Base-by-base conservation (phyloP, 2,797 vertebrate species). In the Anisognathus igniventris region DNA sequence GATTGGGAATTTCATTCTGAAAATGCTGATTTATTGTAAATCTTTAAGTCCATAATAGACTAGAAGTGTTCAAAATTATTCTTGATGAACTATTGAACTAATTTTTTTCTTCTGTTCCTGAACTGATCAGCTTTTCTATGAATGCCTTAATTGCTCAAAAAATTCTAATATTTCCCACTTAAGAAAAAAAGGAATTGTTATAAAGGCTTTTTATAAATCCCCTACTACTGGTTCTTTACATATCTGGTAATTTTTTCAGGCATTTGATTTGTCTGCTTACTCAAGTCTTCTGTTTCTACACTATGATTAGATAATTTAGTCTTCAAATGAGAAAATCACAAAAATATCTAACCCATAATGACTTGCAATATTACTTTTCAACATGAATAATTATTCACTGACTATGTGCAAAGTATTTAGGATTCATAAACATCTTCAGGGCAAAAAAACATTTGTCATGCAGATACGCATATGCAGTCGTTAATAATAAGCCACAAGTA, bases 1-100 rank as follows among this genome's bases (percentile, higher is more conserved):
- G 4, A 33, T 28, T 72, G 31, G 31, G 42, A 53, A 91, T 95
- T 96, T 93, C 68, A 65, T 57, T 93, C 85, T 96, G 82, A 81
- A 51, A 76, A 25, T 78, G 24, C 56, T 93, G 89, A 94, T 93
- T 96, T 92, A 74, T 85, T 96, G 48, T 88, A 95, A 94, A 92
- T 90, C 81, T 96, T 68, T 81, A 93, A 79, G 44, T 74, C 79
- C 45, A 15, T 42, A 92, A 58, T 70, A 93, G 66, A 86, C 24
- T 62, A 51, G 30, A 65, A 75, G 8, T 45, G 13, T 71, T 79
- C 27, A 44, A 7, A 76, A 37, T 86, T 76, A 60, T 73, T 79
- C 53, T 20, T 42, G 27, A 76, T 79, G 27, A 94, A 50, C 33
- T 72, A 27, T 11, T 60, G 50, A 82, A 47, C 58, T 25, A 18